These are phyloP conservation scores for Vultur gryphus DNA, from an alignment of 2,797 vertebrate species.

Conservation along the genomic window DNA sequence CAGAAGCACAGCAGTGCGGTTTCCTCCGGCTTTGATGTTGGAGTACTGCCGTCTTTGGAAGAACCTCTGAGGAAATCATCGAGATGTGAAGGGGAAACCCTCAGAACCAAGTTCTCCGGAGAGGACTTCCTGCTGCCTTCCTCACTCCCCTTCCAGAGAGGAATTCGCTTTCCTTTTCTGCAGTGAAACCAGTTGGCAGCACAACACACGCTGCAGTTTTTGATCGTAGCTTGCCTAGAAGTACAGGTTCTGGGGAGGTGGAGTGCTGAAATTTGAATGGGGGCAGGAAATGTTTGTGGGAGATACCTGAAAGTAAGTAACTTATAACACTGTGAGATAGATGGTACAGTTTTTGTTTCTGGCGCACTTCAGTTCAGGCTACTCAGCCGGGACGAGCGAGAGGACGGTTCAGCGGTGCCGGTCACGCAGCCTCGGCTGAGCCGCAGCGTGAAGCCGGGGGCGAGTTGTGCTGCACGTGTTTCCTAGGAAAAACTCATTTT, in stretches of 20 bases:
- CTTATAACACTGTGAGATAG: background rate
- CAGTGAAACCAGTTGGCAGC: background rate
- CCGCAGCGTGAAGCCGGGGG: rapidly evolving
- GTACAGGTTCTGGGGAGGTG: background rate
- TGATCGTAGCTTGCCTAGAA: background rate
- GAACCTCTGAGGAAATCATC: conserved; percentile 6
- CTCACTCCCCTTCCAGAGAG: background rate
- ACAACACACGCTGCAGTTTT: background rate
- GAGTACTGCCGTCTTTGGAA: background rate
- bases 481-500: background rate
- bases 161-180: background rate
- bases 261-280: background rate
- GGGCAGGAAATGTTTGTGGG: background rate
- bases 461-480: rapidly evolving
- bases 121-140: background rate
- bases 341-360: background rate
- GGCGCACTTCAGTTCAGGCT: background rate
- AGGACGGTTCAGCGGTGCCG: rapidly evolving
- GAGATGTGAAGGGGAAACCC: background rate
- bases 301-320: background rate
- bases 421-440: background rate
- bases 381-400: rapidly evolving
- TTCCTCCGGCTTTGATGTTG: background rate
- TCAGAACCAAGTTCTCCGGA: background rate
- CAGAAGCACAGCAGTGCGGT: background rate